phyloP scores from a whole-genome alignment of 2,113 vertebrate genomes.

The Pseudorasbora parva region DNA sequence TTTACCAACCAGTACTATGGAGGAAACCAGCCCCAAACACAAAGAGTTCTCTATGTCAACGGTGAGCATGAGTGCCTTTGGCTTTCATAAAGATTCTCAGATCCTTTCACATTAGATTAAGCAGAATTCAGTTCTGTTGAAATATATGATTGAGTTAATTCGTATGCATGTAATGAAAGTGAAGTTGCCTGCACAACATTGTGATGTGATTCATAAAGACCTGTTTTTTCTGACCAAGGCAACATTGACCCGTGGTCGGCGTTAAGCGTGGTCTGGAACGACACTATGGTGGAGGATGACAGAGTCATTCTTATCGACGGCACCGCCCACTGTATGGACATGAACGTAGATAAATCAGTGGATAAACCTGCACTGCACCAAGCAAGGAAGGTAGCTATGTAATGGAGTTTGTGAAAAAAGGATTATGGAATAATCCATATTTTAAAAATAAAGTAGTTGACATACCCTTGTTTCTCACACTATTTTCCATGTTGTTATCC shows the following conservation, averaged over 20 bases:
- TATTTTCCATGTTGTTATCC: constrained; percentile 15
- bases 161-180: neutral
- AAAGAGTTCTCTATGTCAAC: constrained; percentile 77
- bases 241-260: constrained; percentile 77
- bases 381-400: constrained; percentile 68
- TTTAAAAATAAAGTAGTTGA: neutral
- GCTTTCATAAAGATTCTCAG: neutral
- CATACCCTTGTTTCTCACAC: neutral
- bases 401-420: neutral
- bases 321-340: constrained; percentile 77
- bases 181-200: neutral
- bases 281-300: constrained; percentile 50
- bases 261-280: constrained; percentile 70
- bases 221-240: constrained; percentile 59
- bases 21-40: constrained; percentile 66
- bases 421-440: no score
- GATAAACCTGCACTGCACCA: constrained; percentile 67
- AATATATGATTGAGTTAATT: neutral
- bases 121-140: neutral
- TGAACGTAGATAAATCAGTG: constrained; percentile 52
- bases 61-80: constrained; percentile 66
- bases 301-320: constrained; percentile 70
- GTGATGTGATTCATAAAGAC: neutral
- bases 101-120: neutral
- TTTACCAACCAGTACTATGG: constrained; percentile 85